phyloP scores from a whole-genome alignment of 2,888 invertebrate genomes.

The Melanchra persicariae region DNA sequence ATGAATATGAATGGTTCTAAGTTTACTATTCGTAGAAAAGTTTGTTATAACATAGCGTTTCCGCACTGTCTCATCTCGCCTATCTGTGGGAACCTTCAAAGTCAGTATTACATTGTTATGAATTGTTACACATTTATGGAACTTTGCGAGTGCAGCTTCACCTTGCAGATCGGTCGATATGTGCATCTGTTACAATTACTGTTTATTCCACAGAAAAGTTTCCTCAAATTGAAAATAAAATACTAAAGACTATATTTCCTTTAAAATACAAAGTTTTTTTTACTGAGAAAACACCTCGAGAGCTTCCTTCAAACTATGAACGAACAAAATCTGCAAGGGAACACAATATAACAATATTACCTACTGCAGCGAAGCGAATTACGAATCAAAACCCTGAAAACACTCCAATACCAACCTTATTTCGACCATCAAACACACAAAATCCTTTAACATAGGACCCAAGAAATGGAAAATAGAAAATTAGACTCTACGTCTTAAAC shows the following conservation, averaged over 20 bases:
- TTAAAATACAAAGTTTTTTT: constrained; percentile 43
- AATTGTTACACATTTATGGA: not conserved
- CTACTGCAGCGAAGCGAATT: constrained; percentile 71
- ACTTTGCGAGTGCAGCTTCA: no score
- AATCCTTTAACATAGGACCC: constrained; percentile 20
- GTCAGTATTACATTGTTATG: not conserved
- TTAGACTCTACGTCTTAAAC: constrained; percentile 56
- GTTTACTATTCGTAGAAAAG: no score
- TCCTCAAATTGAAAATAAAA: constrained; percentile 19
- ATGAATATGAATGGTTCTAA: no score
- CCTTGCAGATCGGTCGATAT: no score
- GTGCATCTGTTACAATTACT: not conserved
- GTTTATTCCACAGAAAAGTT: not conserved
- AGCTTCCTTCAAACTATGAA: constrained; percentile 56
- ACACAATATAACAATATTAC: constrained; percentile 79
- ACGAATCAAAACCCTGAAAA: constrained; percentile 41
- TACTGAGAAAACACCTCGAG: constrained; percentile 54
- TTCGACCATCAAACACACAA: not conserved
- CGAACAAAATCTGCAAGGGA: constrained; percentile 75
- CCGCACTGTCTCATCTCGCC: no score
- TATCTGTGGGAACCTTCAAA: no score
- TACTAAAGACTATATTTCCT: constrained; percentile 30
- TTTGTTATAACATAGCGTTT: no score
- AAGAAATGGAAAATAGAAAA: constrained; percentile 52
- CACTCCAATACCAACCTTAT: constrained; percentile 49